These are phyloP conservation scores for Phyllopteryx taeniolatus DNA, from an alignment of 2,113 vertebrate genomes.

Conservation along the genomic window DNA sequence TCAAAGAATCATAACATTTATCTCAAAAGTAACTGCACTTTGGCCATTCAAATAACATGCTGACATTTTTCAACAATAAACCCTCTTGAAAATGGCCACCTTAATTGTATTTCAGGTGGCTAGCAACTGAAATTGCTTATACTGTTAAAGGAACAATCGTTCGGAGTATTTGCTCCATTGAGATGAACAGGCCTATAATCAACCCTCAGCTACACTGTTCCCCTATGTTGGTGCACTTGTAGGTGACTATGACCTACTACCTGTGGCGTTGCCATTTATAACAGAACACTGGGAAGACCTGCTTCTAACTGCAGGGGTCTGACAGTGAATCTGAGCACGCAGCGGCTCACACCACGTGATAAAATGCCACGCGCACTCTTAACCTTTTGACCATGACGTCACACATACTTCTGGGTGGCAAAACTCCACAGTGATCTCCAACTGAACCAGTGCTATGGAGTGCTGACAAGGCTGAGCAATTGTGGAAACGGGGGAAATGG, in stretches of 20 bases:
- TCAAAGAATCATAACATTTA: neutral
- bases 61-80: no score
- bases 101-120: neutral
- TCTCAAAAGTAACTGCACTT: neutral
- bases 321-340: slow-evolving; percentile 4
- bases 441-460: neutral
- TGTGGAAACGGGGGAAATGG: no score
- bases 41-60: neutral
- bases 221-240: neutral
- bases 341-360: neutral
- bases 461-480: no score
- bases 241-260: slow-evolving; percentile 7
- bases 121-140: neutral
- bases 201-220: neutral
- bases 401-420: neutral
- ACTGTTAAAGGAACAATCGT: neutral
- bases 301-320: slow-evolving; percentile 16
- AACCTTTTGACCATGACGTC: neutral
- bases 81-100: neutral
- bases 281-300: slow-evolving; percentile 14
- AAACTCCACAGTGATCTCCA: neutral
- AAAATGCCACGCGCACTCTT: slow-evolving; percentile 15
- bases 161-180: neutral
- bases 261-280: slow-evolving; percentile 34
- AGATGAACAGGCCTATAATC: slow-evolving; percentile 5